Evolutionary conservation across 2,113 vertebrate species (phyloP).

Genomic region (Thymallus thymallus): DNA sequence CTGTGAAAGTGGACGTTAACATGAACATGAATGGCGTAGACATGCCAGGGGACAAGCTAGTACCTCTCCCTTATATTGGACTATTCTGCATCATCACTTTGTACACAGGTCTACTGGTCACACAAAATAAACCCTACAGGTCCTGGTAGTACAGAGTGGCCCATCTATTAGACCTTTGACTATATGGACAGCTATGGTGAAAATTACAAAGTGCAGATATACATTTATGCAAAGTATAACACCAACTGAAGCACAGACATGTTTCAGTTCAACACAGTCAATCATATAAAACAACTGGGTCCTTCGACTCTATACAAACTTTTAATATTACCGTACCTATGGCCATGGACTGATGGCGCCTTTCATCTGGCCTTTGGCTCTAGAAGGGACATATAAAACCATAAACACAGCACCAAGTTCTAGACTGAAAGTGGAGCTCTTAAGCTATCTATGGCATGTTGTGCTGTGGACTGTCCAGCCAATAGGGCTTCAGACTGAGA

Average conservation of each 20-base stretch:
- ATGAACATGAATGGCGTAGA: background rate
- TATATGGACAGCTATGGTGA: constrained; percentile 20
- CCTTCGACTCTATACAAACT: background rate
- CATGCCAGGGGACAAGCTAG: constrained; percentile 12
- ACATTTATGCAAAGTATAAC: constrained; percentile 3
- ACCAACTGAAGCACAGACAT: constrained; percentile 19
- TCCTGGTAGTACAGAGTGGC: background rate
- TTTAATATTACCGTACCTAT: background rate
- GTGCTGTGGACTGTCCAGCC: background rate
- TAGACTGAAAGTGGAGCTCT: background rate
- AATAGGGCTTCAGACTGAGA: background rate
- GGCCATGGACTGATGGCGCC: background rate
- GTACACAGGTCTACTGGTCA: constrained; percentile 1
- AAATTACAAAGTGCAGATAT: constrained; percentile 10
- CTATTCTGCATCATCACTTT: constrained; percentile 15
- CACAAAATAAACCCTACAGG: constrained; percentile 1
- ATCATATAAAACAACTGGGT: background rate
- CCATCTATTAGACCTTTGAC: constrained; percentile 21
- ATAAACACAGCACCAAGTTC: background rate
- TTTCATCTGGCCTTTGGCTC: background rate
- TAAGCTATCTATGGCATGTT: background rate
- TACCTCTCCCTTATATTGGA: constrained; percentile 10
- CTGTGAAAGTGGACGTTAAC: background rate
- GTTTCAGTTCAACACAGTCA: background rate
- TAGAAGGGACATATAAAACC: background rate